These are phyloP conservation scores for Muscina levida DNA, from an alignment of 2,888 invertebrate genomes.

Conservation along the genomic window DNA sequence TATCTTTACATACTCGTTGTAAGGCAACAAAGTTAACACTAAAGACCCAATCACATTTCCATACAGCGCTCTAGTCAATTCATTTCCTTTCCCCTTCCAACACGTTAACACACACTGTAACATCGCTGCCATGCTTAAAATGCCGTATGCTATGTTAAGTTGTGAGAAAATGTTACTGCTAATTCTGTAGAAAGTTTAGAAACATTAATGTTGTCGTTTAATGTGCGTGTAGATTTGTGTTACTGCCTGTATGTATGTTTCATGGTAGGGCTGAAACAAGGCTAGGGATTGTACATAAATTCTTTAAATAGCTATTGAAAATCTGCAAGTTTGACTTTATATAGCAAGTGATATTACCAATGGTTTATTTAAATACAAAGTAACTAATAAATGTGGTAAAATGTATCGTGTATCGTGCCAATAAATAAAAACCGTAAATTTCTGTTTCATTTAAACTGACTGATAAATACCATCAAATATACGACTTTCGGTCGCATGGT, in stretches of 20 bases:
- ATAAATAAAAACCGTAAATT: too few species aligned
- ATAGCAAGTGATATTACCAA: too few species aligned
- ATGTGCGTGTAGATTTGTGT: not conserved
- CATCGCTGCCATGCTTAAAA: not conserved
- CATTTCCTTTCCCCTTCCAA: not conserved
- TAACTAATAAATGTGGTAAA: too few species aligned
- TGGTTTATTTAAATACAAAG: too few species aligned
- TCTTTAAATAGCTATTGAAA: too few species aligned
- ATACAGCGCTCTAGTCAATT: not conserved
- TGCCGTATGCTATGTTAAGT: slow-evolving; percentile 21
- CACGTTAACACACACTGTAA: not conserved
- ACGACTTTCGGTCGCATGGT: too few species aligned
- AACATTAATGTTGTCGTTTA: not conserved
- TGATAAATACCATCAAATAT: too few species aligned
- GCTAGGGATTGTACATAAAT: too few species aligned
- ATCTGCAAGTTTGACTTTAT: too few species aligned
- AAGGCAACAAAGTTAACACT: not conserved
- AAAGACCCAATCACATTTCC: not conserved
- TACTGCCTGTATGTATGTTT: not conserved
- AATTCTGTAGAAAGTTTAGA: slow-evolving; percentile 5
- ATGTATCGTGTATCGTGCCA: too few species aligned
- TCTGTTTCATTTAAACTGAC: too few species aligned
- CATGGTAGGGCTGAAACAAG: too few species aligned
- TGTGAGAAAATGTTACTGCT: slow-evolving; percentile 14
- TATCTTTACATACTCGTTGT: not conserved